Evolutionary conservation across 1,140 invertebrate species (phyloP).

Genomic region (Drosophila sp.): DNA sequence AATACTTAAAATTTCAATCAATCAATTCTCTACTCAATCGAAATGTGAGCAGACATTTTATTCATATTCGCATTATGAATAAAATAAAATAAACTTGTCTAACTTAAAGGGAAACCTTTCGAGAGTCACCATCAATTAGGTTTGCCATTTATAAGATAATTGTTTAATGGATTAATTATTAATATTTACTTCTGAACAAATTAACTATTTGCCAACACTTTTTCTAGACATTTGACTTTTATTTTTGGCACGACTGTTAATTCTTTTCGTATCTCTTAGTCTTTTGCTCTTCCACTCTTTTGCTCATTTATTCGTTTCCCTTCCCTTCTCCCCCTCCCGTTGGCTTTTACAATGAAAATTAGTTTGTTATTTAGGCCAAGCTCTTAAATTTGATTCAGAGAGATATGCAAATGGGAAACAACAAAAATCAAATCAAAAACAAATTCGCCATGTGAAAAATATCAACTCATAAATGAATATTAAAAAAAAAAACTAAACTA

Average conservation of each 20-base stretch:
- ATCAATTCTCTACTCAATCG: too few relatives aligned
- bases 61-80: too few relatives aligned
- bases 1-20: too few relatives aligned
- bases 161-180: too few relatives aligned
- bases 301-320: background rate
- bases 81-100: too few relatives aligned
- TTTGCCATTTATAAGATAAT: too few relatives aligned
- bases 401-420: constrained; percentile 33
- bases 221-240: background rate
- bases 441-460: constrained; percentile 28
- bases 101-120: too few relatives aligned
- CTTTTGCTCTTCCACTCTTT: background rate
- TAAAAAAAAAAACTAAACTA: background rate
- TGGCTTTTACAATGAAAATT: background rate
- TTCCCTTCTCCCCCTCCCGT: background rate
- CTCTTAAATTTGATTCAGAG: constrained; percentile 2
- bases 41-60: too few relatives aligned
- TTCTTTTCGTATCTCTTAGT: background rate
- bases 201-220: too few relatives aligned
- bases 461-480: constrained; percentile 15
- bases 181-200: too few relatives aligned
- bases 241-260: constrained; percentile 4
- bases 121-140: too few relatives aligned
- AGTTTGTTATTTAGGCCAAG: constrained; percentile 39
- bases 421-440: constrained; percentile 11